Conservation (phyloP, 2,888 invertebrate genomes). For the Drosophila rellima region DNA sequence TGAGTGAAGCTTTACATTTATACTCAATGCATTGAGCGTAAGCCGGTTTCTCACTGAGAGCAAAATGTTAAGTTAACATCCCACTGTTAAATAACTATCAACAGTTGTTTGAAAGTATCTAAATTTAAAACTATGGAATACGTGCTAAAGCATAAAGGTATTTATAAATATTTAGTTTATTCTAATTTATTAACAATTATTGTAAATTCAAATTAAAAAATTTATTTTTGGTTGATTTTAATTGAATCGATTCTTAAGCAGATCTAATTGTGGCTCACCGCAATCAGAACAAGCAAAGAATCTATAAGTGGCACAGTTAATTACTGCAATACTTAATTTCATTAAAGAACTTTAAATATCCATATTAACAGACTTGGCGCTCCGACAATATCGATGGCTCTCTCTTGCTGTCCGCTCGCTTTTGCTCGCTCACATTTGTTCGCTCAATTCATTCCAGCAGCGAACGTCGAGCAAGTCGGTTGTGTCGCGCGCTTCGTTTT, state of each 20-base stretch:
- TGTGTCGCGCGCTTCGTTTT: conserved; percentile 46
- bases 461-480: conserved; percentile 59
- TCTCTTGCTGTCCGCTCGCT: conserved; percentile 17
- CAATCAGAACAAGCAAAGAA: background rate
- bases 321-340: background rate
- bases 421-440: conserved; percentile 18
- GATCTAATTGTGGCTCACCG: background rate
- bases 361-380: conserved; percentile 14
- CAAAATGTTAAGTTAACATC: conserved; percentile 33
- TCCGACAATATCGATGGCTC: conserved; percentile 4
- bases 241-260: too few species aligned
- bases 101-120: conserved; percentile 27
- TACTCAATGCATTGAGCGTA: conserved; percentile 14
- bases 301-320: background rate
- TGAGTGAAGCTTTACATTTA: conserved; percentile 4
- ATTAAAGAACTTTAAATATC: conserved; percentile 16
- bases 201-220: background rate
- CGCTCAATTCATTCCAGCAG: conserved; percentile 54
- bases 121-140: background rate
- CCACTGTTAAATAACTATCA: conserved; percentile 15
- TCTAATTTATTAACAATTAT: background rate
- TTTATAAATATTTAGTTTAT: background rate
- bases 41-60: conserved; percentile 36
- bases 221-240: too few species aligned
- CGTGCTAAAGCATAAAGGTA: background rate